phyloP scores from a whole-genome alignment of 2,113 vertebrate species.

The Thomomys bottae region DNA sequence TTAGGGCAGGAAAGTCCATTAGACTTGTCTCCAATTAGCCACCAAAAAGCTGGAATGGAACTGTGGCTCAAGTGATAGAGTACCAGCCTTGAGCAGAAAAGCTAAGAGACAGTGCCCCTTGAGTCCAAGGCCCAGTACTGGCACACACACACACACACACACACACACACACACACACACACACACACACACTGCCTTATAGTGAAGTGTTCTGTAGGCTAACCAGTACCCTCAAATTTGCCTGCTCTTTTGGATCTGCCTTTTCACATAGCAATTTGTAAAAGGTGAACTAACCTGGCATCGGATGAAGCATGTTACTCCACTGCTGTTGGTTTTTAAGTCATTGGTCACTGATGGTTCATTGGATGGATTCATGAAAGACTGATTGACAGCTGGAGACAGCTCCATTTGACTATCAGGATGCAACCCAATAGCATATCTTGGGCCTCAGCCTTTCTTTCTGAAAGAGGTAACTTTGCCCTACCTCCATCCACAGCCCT shows the following conservation, averaged over 20 bases:
- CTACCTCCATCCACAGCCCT: constrained; percentile 18
- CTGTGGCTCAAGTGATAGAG: no score
- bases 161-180: no score
- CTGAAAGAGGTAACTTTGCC: constrained; percentile 4
- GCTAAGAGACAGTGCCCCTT: no score
- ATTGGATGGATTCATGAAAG: neutral
- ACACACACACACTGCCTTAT: no score
- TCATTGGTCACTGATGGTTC: constrained; percentile 11
- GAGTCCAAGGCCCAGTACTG: no score
- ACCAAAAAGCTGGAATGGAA: no score
- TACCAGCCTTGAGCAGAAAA: no score
- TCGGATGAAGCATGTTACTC: neutral
- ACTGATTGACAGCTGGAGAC: neutral
- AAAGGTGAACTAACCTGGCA: neutral
- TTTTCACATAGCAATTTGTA: constrained; percentile 28
- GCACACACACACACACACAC: no score
- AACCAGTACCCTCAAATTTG: neutral
- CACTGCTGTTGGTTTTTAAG: neutral
- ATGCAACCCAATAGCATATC: neutral
- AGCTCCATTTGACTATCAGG: neutral
- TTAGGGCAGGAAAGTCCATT: no score
- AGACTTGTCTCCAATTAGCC: no score
- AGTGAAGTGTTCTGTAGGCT: constrained; percentile 16
- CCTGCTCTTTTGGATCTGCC: neutral
- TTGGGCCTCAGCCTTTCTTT: neutral